A percentile compares a stretch with the other conserved stretches of the same genome.
phyloP scores from a whole-genome alignment of 2,113 vertebrate genomes.

The Carollia perspicillata region DNA sequence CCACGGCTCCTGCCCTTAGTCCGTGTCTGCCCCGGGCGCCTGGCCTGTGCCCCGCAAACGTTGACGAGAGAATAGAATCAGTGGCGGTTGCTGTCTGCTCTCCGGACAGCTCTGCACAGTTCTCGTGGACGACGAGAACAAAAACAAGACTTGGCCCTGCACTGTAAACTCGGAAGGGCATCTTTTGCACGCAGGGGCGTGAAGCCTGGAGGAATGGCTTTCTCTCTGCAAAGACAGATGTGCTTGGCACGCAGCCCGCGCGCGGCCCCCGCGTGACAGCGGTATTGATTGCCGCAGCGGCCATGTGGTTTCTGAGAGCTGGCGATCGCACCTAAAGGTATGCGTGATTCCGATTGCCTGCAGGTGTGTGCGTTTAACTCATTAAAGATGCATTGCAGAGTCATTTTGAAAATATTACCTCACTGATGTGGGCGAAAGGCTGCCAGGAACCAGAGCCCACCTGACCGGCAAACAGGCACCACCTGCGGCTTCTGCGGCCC shows the following conservation, averaged over 20 bases:
- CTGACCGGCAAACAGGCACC: not conserved
- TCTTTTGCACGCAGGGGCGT: not conserved
- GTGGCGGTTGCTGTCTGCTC: not conserved
- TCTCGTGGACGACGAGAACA: not conserved
- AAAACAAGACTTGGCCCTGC: not conserved
- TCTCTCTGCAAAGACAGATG: slow-evolving; percentile 16
- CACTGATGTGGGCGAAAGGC: not conserved
- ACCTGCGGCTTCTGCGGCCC: not conserved
- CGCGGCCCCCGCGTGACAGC: not conserved
- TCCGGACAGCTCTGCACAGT: no score
- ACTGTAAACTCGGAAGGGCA: not conserved
- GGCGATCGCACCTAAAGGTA: not conserved
- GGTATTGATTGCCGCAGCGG: not conserved
- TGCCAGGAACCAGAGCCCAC: not conserved
- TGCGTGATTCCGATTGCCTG: not conserved
- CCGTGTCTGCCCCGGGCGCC: rapidly evolving
- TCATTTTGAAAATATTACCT: not conserved
- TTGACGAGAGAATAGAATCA: not conserved
- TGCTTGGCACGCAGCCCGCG: not conserved
- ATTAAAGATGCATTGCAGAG: slow-evolving; percentile 12
- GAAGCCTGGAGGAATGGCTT: not conserved
- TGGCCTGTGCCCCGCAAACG: rapidly evolving
- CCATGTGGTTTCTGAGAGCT: slow-evolving; percentile 57
- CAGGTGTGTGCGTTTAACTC: slow-evolving; percentile 51
- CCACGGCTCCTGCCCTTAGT: rapidly evolving